Conservation (phyloP, 2,113 vertebrate genomes). For the Gallinago paraguaiae region DNA sequence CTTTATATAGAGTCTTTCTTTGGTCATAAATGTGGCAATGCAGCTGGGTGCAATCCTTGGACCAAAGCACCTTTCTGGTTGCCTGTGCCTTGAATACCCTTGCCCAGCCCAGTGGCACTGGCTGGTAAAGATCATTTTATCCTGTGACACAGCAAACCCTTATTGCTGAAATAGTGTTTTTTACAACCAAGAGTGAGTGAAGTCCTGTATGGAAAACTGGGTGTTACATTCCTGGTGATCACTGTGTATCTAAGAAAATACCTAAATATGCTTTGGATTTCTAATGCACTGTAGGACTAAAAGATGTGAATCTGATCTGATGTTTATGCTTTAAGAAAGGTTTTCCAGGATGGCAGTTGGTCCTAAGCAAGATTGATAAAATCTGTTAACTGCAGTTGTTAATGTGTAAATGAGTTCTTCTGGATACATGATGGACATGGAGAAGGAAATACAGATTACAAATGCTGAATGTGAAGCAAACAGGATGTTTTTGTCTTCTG, state of each 20-base stretch:
- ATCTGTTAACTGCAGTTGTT: neutral
- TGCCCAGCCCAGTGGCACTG: neutral
- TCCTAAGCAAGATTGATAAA: neutral
- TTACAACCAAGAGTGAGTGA: neutral
- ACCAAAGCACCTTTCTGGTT: neutral
- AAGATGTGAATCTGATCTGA: neutral
- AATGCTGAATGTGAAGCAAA: neutral
- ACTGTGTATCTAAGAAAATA: neutral
- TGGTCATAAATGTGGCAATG: neutral
- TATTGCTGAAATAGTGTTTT: neutral
- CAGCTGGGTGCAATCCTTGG: neutral
- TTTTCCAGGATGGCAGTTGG: neutral
- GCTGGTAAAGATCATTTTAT: neutral
- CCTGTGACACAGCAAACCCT: neutral
- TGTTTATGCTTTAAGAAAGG: neutral
- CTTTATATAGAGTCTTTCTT: neutral
- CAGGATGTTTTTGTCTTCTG: neutral
- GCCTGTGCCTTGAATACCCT: neutral
- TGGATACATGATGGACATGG: neutral
- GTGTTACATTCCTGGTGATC: neutral
- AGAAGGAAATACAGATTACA: neutral
- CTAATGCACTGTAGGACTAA: accelerated
- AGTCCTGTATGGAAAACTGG: neutral
- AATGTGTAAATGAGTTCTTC: neutral
- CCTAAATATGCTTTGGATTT: neutral